Conservation (phyloP, 2,113 vertebrate genomes). For the Aldabrachelys gigantea region DNA sequence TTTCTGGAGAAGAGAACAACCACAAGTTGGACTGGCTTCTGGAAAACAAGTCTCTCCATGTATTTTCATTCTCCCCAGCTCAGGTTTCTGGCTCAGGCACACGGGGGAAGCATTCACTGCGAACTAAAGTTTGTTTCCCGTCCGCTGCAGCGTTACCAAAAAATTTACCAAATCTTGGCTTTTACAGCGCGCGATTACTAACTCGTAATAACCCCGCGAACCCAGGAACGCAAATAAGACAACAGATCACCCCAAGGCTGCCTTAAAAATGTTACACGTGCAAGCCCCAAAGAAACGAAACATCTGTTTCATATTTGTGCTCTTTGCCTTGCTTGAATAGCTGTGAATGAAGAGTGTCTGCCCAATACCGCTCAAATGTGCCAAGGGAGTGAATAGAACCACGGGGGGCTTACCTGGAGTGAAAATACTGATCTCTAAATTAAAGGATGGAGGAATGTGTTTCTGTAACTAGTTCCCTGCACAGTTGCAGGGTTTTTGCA, state of each 20-base stretch:
- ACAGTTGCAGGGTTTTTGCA: neutral
- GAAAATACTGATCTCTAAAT: neutral
- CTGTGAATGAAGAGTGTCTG: slow-evolving; percentile 6
- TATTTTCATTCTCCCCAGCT: neutral
- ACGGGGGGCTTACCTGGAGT: neutral
- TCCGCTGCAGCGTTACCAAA: neutral
- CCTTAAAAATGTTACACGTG: neutral
- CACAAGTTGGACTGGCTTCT: neutral
- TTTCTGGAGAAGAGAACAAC: neutral
- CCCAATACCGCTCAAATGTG: neutral
- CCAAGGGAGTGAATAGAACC: neutral
- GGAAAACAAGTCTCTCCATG: neutral
- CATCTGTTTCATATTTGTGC: slow-evolving; percentile 67
- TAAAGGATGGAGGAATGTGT: neutral
- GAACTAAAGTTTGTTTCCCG: neutral
- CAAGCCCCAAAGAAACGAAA: neutral
- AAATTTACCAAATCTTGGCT: neutral
- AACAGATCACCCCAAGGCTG: neutral
- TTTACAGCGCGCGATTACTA: neutral
- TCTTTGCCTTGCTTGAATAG: slow-evolving; percentile 61
- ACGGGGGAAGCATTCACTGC: neutral
- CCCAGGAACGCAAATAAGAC: neutral
- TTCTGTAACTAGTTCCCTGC: neutral
- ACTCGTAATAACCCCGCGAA: neutral
- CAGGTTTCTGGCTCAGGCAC: neutral